Base-by-base conservation (phyloP, 2,797 vertebrate genomes). In the Xyrichtys novacula region DNA sequence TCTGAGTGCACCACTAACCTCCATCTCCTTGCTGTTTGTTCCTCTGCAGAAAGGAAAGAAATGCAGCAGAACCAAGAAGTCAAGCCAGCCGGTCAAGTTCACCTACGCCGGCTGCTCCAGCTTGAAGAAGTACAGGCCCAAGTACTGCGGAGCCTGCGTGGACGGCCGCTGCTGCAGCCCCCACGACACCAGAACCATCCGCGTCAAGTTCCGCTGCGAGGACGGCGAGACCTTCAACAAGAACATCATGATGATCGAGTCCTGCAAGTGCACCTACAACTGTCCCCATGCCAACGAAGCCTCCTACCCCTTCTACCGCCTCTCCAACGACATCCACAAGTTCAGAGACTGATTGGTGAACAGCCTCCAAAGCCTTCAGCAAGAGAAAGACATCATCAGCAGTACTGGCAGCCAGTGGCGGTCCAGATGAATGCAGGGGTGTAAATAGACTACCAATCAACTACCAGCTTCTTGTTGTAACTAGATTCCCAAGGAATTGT, bases 301-400 rank as follows among this genome's bases (percentile, higher is more conserved):
- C 42, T 95, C 95, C 14, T 98, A 97, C 58, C 96, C 96, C 46
- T 97, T 96, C 93, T 98, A 99, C 94, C 95, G 96, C 90, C 96
- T 99, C 56, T 96, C 95, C 93, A 99, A 99, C 0, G 98, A 99
- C 92, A 99, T 99, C 81, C 98, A 99, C 94, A 99, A 98, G 94
- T 99, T 99, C 91, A 95, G 94, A 93, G 97, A 99, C 95, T 98
- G 92, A 88, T 72, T 63, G 80, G 80, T 26, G 60, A 65, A 22
- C 12, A 80, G 32, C 17, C 19, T 56, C 69, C 66, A 11, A 65
- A 79, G 56, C 82, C 79, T 73, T 43, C 20, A 58, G 53, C 50
- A 12, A 73, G 46, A 70, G 66, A 72, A 79, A 71, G 66, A 77
- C 50, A 77, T 23, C 34, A 29, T 52, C 74, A 14, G 53, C 77